A percentile compares a stretch with the other conserved stretches of the same genome.
Conservation (phyloP, 2,888 invertebrate genomes). For the Caenorhabditis sp. region DNA sequence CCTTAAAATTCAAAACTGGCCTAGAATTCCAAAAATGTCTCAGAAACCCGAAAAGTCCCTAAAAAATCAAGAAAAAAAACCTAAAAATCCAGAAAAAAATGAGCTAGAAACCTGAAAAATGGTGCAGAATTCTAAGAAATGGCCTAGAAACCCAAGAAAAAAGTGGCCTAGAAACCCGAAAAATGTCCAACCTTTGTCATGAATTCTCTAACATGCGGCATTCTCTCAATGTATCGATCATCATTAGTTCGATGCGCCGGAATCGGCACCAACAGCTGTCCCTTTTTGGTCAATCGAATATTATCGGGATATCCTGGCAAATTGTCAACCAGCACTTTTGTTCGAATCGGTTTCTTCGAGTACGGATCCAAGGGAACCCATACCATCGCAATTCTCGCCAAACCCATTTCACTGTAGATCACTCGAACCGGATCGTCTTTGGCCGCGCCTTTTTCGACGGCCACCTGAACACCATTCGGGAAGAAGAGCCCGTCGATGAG, state of each 20-base stretch:
- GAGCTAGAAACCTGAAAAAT: too few species aligned
- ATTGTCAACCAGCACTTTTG: constrained; percentile 40
- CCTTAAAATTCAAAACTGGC: too few species aligned
- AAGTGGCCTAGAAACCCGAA: too few species aligned
- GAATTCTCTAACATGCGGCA: constrained; percentile 39
- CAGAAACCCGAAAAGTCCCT: too few species aligned
- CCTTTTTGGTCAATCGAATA: constrained; percentile 36
- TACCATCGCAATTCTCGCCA: constrained; percentile 45
- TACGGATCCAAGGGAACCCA: constrained; percentile 36
- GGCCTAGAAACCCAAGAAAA: too few species aligned
- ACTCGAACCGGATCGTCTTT: constrained; percentile 29
- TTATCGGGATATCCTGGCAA: constrained; percentile 60
- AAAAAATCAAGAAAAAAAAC: too few species aligned
- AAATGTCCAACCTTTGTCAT: constrained; percentile 34
- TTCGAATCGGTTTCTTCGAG: constrained; percentile 28
- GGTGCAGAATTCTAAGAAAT: too few species aligned
- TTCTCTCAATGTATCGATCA: constrained; percentile 33
- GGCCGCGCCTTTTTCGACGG: constrained; percentile 27
- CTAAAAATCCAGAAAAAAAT: too few species aligned
- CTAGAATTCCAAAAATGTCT: too few species aligned
- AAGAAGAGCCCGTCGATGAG: constrained; percentile 46
- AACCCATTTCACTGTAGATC: constrained; percentile 51
- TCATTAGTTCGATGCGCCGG: constrained; percentile 25
- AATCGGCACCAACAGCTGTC: constrained; percentile 31
- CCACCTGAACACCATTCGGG: constrained; percentile 54